phyloP scores from a whole-genome alignment of 2,113 vertebrate species.

The Cairina moschata region DNA sequence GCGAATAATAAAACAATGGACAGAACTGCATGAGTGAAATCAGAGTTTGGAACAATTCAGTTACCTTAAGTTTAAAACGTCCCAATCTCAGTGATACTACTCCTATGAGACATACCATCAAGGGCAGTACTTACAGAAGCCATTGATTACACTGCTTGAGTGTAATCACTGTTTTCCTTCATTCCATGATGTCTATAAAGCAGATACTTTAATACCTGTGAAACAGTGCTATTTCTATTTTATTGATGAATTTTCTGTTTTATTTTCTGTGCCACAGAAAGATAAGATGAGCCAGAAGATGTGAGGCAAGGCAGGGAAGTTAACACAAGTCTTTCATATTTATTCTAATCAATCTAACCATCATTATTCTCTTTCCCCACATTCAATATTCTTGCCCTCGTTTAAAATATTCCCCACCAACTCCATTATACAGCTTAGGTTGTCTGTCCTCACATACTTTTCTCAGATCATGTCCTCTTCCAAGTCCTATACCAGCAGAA shows the following conservation, averaged over 20 bases:
- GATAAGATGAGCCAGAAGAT: not conserved
- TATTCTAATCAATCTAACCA: not conserved
- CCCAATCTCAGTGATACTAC: not conserved
- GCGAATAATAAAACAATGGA: not conserved
- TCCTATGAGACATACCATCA: not conserved
- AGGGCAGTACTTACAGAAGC: not conserved
- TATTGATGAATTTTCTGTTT: not conserved
- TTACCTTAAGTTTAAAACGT: not conserved
- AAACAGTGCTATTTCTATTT: not conserved
- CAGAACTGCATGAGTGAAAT: not conserved
- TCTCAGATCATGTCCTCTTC: not conserved
- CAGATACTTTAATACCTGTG: not conserved
- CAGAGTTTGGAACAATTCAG: not conserved
- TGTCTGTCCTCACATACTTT: not conserved
- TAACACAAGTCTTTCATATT: not conserved
- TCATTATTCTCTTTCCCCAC: not conserved
- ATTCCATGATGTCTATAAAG: not conserved
- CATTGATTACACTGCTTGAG: not conserved
- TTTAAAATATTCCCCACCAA: not conserved
- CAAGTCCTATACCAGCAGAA: not conserved
- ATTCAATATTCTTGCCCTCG: not conserved
- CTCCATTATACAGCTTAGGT: not conserved
- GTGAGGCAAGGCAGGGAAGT: not conserved
- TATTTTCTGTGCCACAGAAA: not conserved
- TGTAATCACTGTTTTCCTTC: not conserved